A percentile compares a stretch with the other conserved stretches of the same genome.
phyloP scores from a whole-genome alignment of 2,888 invertebrate genomes.

The Chloromyia formosa region DNA sequence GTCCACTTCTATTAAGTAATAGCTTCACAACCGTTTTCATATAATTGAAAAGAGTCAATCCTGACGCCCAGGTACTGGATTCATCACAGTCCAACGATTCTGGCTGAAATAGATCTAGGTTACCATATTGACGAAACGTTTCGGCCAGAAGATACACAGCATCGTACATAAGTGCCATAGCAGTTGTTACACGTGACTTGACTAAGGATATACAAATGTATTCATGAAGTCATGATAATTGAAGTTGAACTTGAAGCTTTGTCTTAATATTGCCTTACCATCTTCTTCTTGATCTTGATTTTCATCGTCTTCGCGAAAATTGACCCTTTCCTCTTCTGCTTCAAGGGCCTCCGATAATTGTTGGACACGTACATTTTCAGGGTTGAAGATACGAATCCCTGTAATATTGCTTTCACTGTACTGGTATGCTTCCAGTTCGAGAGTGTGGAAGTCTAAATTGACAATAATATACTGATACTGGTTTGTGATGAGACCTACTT shows the following conservation, averaged over 20 bases:
- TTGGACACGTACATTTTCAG: constrained; percentile 65
- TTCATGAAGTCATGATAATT: not conserved
- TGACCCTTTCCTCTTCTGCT: constrained; percentile 44
- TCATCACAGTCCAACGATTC: constrained; percentile 69
- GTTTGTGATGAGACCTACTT: constrained; percentile 95
- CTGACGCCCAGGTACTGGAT: constrained; percentile 75
- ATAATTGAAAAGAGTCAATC: constrained; percentile 83
- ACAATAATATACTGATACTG: constrained; percentile 86
- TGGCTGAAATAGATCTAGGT: constrained; percentile 55
- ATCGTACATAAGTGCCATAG: constrained; percentile 85
- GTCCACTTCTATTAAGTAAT: not conserved
- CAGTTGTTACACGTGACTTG: constrained; percentile 63
- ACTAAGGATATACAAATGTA: not conserved
- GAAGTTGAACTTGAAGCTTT: no score
- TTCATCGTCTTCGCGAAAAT: not conserved
- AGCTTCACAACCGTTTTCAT: constrained; percentile 65
- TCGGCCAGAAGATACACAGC: constrained; percentile 82
- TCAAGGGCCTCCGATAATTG: constrained; percentile 63
- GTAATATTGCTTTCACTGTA: constrained; percentile 87
- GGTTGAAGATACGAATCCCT: constrained; percentile 73
- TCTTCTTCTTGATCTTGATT: not conserved
- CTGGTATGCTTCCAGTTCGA: constrained; percentile 77
- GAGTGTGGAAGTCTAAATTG: constrained; percentile 73
- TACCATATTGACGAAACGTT: constrained; percentile 74
- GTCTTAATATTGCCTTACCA: constrained; percentile 12